Conservation (phyloP, 2,797 vertebrate species). For the Nannoperca australis region DNA sequence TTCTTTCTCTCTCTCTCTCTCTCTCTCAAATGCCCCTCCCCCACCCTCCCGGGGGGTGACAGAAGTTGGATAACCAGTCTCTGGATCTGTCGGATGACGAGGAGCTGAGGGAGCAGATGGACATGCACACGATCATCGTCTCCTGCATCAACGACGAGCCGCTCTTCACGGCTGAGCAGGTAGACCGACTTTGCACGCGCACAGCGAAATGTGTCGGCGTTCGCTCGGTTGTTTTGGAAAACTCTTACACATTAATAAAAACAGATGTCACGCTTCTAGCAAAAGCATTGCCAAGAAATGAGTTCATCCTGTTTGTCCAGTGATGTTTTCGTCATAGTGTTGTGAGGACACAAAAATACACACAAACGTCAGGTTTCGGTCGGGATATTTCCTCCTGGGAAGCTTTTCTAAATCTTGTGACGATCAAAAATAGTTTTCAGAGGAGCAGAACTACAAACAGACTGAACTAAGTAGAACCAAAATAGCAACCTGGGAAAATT, state of each 20-base stretch:
- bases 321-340: background rate
- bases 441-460: background rate
- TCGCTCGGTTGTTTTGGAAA: background rate
- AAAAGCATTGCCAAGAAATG: background rate
- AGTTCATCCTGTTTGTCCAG: background rate
- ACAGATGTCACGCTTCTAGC: too few relatives aligned
- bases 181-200: constrained; percentile 48
- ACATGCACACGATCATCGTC: constrained; percentile 99
- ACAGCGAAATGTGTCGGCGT: background rate
- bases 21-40: background rate
- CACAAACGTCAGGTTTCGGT: background rate
- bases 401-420: background rate
- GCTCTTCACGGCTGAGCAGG: constrained; percentile 97
- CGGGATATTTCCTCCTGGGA: background rate
- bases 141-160: constrained; percentile 95
- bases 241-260: too few relatives aligned
- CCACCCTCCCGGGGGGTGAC: background rate
- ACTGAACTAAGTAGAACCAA: background rate
- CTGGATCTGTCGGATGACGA: constrained; percentile 96
- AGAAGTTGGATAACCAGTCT: constrained; percentile 88
- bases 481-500: constrained; percentile 2
- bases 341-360: background rate
- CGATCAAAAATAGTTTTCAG: constrained; percentile 14
- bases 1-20: constrained; percentile 1
- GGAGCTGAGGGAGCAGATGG: constrained; percentile 96